These are phyloP conservation scores for Melanocharis versteri DNA, from an alignment of 2,113 vertebrate genomes.

Conservation along the genomic window DNA sequence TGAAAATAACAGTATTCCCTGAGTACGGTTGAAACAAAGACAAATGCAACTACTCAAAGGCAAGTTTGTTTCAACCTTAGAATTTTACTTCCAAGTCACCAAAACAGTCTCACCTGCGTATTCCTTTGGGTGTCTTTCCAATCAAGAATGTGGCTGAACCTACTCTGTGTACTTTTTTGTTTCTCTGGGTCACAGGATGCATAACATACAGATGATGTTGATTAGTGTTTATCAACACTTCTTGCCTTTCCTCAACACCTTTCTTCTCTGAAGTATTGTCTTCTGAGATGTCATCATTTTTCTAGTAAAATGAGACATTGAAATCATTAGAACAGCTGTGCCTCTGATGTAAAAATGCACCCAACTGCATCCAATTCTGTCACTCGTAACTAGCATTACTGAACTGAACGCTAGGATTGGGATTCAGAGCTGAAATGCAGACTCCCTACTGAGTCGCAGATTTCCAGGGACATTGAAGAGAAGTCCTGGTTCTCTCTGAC, in stretches of 20 bases:
- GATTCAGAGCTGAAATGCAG: not conserved
- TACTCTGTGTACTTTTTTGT: slow-evolving; percentile 64
- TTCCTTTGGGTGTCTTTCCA: slow-evolving; percentile 81
- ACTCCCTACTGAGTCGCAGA: not conserved
- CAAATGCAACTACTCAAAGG: not conserved
- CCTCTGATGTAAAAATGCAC: not conserved
- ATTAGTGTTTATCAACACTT: not conserved
- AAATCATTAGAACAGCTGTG: not conserved
- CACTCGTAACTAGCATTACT: not conserved
- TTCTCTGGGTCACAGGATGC: slow-evolving; percentile 78
- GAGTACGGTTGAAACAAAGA: not conserved
- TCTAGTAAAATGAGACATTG: slow-evolving; percentile 45
- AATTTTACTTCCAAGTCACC: not conserved
- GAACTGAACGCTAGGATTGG: not conserved
- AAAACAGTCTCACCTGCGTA: slow-evolving; percentile 77
- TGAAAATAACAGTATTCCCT: not conserved
- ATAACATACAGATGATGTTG: slow-evolving; percentile 5
- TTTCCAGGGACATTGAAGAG: not conserved
- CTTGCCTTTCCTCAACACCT: not conserved
- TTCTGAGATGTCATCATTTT: not conserved
- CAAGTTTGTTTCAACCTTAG: not conserved
- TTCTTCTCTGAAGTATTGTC: not conserved
- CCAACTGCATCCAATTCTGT: not conserved
- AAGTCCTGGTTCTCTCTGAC: not conserved
- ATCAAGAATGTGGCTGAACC: slow-evolving; percentile 76